Base-by-base conservation (phyloP, 2,797 vertebrate species). In the Nannoperca obscura region DNA sequence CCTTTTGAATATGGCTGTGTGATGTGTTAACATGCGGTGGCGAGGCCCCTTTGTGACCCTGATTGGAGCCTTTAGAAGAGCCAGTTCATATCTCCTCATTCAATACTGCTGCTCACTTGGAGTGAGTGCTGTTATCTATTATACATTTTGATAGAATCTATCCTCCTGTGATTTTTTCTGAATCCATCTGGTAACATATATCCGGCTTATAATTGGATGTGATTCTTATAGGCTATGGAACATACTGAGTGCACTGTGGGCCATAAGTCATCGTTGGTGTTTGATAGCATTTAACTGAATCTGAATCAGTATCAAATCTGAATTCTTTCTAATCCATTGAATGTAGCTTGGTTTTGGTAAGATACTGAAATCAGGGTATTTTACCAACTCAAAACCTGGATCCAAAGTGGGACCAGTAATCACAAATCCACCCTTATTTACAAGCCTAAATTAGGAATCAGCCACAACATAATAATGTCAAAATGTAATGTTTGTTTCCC, bases 121-220 rank as follows among this genome's bases (percentile, higher is more conserved):
- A 9, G 22, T 9, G 36, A 68, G 40, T 11, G 36, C 22, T 27
- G 20, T 14, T 14, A 13, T 74, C 6, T n/a, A 34, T 62, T 47
- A 49, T 44, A 46, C 38, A 63, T 11, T 36, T 1, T 6, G 24
- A 15, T 12, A 63, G 34, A 49, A 54, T 54, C 13, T 1, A 30
- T 27, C 17, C 40, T 57, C 17, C 11, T 49, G 24, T 38, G 10
- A 58, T 68, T 74, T 68, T 74, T 72, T 71, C 50, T 74, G 52
- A 22, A 67, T 6, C 30, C 53, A 50, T 42, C 55, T 65, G 47
- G 32, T 20, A 69, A 57, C 3, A 66, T 38, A 58, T 32, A 69
- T 50, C 15, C 1, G 0, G 12, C 34, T 54, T 63, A 64, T 78
- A 67, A 74, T 55, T 67, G 54, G 52, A 52, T 54, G 27, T 3